Evolutionary conservation across 2,888 invertebrate species (phyloP).

Genomic region (Opisthograptis luteolata): DNA sequence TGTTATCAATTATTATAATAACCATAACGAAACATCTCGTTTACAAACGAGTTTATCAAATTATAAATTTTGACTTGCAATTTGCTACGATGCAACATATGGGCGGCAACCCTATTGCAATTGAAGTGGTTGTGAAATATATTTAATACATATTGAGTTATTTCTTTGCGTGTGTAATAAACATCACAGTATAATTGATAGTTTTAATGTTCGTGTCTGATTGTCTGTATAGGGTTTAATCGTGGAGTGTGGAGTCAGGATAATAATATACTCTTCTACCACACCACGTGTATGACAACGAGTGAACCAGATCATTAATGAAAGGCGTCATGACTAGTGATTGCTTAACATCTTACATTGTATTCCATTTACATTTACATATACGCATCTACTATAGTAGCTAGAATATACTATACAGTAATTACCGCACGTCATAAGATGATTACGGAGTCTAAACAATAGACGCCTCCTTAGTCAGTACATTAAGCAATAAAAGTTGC

Average conservation of each 20-base stretch:
- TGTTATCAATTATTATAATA: conserved; percentile 30
- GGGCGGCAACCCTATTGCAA: conserved; percentile 34
- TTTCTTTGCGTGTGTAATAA: conserved; percentile 27
- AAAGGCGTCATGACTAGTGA: not conserved
- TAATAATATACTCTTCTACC: not conserved
- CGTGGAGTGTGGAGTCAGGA: not conserved
- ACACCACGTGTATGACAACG: conserved; percentile 2
- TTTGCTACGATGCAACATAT: conserved; percentile 17
- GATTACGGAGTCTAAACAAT: too few relatives aligned
- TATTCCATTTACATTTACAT: not conserved
- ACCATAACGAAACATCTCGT: conserved; percentile 9
- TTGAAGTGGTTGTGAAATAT: conserved; percentile 30
- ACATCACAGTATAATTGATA: conserved; percentile 11
- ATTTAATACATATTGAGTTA: conserved; percentile 16
- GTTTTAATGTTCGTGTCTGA: not conserved
- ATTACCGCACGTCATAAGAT: too few relatives aligned
- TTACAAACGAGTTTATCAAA: conserved; percentile 33
- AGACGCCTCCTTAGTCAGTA: too few relatives aligned
- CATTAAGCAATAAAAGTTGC: too few relatives aligned
- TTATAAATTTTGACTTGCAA: conserved; percentile 27
- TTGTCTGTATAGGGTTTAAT: not conserved
- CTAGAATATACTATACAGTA: too few relatives aligned
- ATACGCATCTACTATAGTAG: too few relatives aligned
- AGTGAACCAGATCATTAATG: not conserved
- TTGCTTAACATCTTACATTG: not conserved